These are phyloP conservation scores for Otolemur crassicaudatus DNA, from an alignment of 2,797 vertebrate species.

Conservation along the genomic window DNA sequence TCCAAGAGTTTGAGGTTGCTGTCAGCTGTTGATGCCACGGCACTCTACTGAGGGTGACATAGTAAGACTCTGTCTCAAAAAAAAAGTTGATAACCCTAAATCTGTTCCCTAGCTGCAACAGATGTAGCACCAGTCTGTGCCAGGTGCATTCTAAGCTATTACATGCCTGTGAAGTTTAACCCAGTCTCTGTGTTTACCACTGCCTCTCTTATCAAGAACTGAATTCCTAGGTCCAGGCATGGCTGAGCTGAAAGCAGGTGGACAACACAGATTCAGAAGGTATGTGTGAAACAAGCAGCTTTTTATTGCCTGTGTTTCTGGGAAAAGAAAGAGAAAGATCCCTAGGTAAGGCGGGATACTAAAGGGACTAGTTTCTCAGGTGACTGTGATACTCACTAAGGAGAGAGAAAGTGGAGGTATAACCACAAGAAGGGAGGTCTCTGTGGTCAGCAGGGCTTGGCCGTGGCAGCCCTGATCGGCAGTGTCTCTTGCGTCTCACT, in stretches of 20 bases:
- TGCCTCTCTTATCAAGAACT: not conserved
- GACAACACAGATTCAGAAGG: not conserved
- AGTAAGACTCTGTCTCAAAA: too few species aligned
- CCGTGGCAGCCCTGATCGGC: not conserved
- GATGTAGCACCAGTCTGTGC: not conserved
- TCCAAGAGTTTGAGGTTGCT: too few species aligned
- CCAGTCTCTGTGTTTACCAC: not conserved
- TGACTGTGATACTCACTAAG: not conserved
- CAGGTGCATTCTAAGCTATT: not conserved
- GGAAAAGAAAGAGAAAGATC: not conserved
- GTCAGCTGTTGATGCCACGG: too few species aligned
- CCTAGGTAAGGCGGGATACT: not conserved
- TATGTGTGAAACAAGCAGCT: not conserved
- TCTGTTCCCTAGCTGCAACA: not conserved
- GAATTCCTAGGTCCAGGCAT: not conserved
- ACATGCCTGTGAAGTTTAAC: not conserved
- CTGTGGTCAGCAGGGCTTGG: not conserved
- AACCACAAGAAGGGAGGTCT: not conserved
- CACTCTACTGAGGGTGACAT: too few species aligned
- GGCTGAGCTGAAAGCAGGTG: not conserved
- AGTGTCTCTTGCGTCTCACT: not conserved
- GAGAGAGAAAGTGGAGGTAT: not conserved
- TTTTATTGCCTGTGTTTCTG: not conserved
- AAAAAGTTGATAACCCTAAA: too few species aligned
- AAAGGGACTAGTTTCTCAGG: not conserved